Percentiles rank a stretch among this genome's conserved stretches.
phyloP scores from a whole-genome alignment of 2,797 vertebrate genomes.

The Nannoperca australis region DNA sequence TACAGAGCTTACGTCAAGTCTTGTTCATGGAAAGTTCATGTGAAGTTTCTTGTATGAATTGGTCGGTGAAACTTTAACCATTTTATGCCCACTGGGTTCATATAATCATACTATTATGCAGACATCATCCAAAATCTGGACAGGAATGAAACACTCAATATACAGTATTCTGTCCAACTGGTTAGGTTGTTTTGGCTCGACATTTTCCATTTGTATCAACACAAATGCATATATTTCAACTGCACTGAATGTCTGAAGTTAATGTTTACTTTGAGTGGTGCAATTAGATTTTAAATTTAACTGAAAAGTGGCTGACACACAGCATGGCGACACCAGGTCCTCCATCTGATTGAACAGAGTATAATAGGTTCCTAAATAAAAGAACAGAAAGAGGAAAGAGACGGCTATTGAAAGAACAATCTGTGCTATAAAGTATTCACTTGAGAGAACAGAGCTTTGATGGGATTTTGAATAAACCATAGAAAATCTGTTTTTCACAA shows the following conservation, averaged over 20 bases:
- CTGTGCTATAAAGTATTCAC: constrained; percentile 11
- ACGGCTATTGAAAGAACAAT: constrained; percentile 21
- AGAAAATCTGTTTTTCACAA: constrained; percentile 26
- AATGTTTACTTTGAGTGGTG: constrained; percentile 9
- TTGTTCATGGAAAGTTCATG: constrained; percentile 28
- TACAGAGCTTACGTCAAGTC: constrained; percentile 31
- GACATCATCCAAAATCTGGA: background rate
- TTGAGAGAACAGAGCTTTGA: constrained; percentile 26
- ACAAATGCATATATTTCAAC: background rate
- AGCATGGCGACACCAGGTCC: constrained; percentile 22
- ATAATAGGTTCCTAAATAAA: constrained; percentile 50
- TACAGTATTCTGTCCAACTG: background rate
- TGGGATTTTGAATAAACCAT: constrained; percentile 49
- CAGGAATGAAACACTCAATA: background rate
- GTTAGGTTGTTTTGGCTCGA: background rate
- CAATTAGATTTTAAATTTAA: constrained; percentile 3
- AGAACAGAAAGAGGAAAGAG: constrained; percentile 37
- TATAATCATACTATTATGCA: background rate
- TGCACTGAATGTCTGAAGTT: constrained; percentile 11
- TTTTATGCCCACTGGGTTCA: background rate
- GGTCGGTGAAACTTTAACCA: background rate
- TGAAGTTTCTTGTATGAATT: background rate
- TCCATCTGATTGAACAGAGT: constrained; percentile 29
- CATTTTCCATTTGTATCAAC: background rate
- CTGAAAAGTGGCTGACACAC: constrained; percentile 1